Evolutionary conservation across 2,888 invertebrate species (phyloP), one percentile per base, ranked within the genome.

Genomic region (Desoria tigrina): DNA sequence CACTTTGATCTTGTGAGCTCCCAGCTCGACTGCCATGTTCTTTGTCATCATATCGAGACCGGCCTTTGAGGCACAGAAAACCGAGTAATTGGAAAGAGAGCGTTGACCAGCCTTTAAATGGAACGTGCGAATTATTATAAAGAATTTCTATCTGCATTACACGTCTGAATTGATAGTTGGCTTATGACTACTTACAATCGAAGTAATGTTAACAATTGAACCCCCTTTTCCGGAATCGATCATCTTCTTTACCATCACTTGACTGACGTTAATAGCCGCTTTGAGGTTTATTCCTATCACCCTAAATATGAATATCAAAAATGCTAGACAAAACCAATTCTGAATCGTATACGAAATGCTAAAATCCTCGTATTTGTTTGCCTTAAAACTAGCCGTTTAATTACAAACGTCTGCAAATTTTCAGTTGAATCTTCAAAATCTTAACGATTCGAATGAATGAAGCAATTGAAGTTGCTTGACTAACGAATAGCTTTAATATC

Each of bases 201-300:
- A 94, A 1, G 95, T 95, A 42, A 96, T 81, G 79, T 94, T 95
- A 0, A 97, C 95, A 76, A 97, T 90, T 63, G 88, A 83, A 28
- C 94, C 92, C 65, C 86, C 85, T 42, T 82, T 82, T 75, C 89
- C 88, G 55, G 86, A 84, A 37, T 85, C 83, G 45, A 90, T 83
- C 84, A 95, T 86, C 78, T 87, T 85, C 70, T 84, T 85, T 11
- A 88, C 86, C 55, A 94, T 86, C 23, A 90, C 82, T 85, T 95
- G 93, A 49, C 91, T 90, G 2, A 95, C 86, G 79, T 93, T 91
- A 59, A 95, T 84, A 0, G 90, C 83, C 2, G 90, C 87, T 81
- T 94, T 94, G 1, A 93, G 88, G 81, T 96, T 95, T 0, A 92
- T 83, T 79, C 87, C 84, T 66, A 81, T 79, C 2, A 79, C 71